phyloP scores from a whole-genome alignment of 2,797 vertebrate species.

The Micrastur ruficollis region DNA sequence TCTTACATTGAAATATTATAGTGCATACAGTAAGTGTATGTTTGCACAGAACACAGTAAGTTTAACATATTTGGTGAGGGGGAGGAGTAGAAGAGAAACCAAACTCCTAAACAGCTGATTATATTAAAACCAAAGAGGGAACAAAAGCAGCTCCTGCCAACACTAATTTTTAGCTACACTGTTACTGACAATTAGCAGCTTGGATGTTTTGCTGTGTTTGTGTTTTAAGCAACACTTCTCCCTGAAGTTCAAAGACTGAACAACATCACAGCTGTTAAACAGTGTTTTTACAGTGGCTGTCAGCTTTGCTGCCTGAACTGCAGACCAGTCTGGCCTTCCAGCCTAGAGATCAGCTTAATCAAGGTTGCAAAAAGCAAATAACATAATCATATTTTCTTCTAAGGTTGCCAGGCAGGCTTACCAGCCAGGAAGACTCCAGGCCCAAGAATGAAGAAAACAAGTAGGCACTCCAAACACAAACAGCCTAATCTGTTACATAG shows the following conservation, averaged over 20 bases:
- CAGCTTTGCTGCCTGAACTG: conserved; percentile 38
- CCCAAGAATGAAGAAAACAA: conserved; percentile 34
- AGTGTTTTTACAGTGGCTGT: conserved; percentile 61
- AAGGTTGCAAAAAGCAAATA: conserved; percentile 63
- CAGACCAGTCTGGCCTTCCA: conserved; percentile 30
- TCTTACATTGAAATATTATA: background rate
- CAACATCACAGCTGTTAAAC: conserved; percentile 45
- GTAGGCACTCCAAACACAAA: background rate
- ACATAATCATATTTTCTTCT: conserved; percentile 56
- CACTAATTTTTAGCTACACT: background rate
- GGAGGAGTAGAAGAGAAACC: background rate
- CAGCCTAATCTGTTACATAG: background rate
- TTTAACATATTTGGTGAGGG: background rate
- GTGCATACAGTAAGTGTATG: background rate
- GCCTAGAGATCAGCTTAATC: conserved; percentile 45
- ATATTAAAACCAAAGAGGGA: background rate
- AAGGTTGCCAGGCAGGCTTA: conserved; percentile 54
- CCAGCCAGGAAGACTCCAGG: conserved; percentile 42
- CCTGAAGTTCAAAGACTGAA: conserved; percentile 42
- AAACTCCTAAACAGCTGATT: background rate
- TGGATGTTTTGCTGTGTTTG: background rate
- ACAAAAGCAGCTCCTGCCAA: conserved; percentile 6
- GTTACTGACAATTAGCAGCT: background rate
- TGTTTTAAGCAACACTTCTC: background rate
- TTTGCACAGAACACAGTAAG: background rate